Conservation (phyloP, 2,888 invertebrate genomes). For the Agonopterix heracliana region DNA sequence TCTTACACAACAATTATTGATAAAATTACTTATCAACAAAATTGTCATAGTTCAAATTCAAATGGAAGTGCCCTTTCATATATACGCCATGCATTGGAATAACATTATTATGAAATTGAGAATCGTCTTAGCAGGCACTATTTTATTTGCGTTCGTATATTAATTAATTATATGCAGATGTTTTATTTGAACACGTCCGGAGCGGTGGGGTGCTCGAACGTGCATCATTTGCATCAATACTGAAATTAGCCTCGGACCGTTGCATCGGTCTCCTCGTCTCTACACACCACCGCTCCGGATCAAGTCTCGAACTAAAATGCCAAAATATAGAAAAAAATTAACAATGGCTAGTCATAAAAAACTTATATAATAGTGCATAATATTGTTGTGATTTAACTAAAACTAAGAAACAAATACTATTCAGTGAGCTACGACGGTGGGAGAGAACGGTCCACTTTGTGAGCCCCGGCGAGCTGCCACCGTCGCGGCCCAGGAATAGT, state of each 20-base stretch:
- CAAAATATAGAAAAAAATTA: slow-evolving; percentile 17
- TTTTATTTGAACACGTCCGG: slow-evolving; percentile 6
- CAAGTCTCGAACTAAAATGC: slow-evolving; percentile 12
- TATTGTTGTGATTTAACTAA: slow-evolving; percentile 49
- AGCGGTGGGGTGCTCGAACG: slow-evolving; percentile 19
- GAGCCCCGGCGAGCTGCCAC: slow-evolving; percentile 10
- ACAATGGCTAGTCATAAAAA: slow-evolving; percentile 49
- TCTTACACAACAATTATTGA: slow-evolving; percentile 50
- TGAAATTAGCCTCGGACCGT: slow-evolving; percentile 37
- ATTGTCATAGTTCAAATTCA: slow-evolving; percentile 38
- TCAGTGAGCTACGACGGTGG: slow-evolving; percentile 25
- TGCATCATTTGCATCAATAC: slow-evolving; percentile 28
- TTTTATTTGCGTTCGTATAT: slow-evolving; percentile 9
- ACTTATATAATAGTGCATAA: slow-evolving; percentile 47
- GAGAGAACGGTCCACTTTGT: slow-evolving; percentile 42
- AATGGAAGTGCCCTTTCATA: slow-evolving; percentile 29
- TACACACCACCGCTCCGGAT: not conserved
- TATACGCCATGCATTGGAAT: slow-evolving; percentile 6
- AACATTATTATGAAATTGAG: slow-evolving; percentile 11
- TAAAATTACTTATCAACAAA: slow-evolving; percentile 40
- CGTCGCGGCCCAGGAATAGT: slow-evolving; percentile 16
- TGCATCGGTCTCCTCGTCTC: not conserved
- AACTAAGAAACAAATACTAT: slow-evolving; percentile 40
- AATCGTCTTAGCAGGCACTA: slow-evolving; percentile 16
- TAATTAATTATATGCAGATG: not conserved